Evolutionary conservation across 2,797 vertebrate species (phyloP).

Genomic region (Syngnathus rostellatus): DNA sequence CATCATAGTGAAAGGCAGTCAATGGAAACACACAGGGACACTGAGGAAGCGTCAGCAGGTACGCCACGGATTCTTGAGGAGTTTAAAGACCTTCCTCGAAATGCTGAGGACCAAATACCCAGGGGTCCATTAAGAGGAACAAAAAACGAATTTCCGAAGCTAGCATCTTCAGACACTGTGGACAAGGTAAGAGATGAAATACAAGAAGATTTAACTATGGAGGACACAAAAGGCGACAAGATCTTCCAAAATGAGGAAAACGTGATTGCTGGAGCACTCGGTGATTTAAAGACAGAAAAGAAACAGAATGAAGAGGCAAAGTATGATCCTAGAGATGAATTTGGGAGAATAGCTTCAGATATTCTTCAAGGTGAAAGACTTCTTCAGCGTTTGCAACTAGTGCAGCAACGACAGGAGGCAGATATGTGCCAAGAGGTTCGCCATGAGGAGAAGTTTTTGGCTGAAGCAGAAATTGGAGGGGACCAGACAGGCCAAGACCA

Average conservation of each 20-base stretch:
- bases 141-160: conserved; percentile 9
- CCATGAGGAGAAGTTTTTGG: conserved; percentile 2
- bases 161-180: background rate
- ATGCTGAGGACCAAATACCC: conserved; percentile 17
- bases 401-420: conserved; percentile 55
- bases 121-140: conserved; percentile 14
- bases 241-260: background rate
- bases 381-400: conserved; percentile 53
- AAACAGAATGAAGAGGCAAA: background rate
- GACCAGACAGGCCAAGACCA: conserved; percentile 11
- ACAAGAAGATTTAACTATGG: background rate
- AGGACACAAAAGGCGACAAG: background rate
- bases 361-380: conserved; percentile 61
- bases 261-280: background rate
- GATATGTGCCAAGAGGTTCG: conserved; percentile 10
- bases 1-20: conserved; percentile 38
- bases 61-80: conserved; percentile 15
- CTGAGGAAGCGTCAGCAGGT: conserved; percentile 25
- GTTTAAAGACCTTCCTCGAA: conserved; percentile 3
- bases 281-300: conserved; percentile 1
- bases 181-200: background rate
- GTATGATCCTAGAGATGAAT: conserved; percentile 9
- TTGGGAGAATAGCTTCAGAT: conserved; percentile 28
- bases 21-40: conserved; percentile 31
- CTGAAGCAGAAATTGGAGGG: conserved; percentile 10